phyloP scores from a whole-genome alignment of 92 coral and sea anemone genomes.

The Parazoanthus atlanticus region DNA sequence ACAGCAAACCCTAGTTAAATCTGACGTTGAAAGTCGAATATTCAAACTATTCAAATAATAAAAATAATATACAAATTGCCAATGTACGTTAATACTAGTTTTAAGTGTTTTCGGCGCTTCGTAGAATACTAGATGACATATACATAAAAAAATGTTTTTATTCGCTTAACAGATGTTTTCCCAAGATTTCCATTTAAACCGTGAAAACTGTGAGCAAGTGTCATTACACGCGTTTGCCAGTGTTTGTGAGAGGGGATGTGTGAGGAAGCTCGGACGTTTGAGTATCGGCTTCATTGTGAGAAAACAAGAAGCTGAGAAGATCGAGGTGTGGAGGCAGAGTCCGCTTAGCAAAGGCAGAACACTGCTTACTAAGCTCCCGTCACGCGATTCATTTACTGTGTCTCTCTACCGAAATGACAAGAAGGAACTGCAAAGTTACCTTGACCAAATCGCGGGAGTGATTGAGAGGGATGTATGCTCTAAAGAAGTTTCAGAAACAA shows the following conservation, averaged over 20 bases:
- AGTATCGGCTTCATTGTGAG: neutral
- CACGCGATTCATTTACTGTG: neutral
- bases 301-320: neutral
- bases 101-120: too few relatives aligned
- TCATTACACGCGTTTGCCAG: neutral
- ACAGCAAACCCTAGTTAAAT: too few relatives aligned
- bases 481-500: neutral
- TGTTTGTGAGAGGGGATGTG: neutral
- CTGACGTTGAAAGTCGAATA: too few relatives aligned
- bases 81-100: too few relatives aligned
- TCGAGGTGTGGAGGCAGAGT: neutral
- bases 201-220: neutral
- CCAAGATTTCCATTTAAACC: constrained; percentile 1
- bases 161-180: neutral
- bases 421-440: neutral
- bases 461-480: neutral
- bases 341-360: neutral
- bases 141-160: neutral
- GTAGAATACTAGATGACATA: too few relatives aligned
- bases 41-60: too few relatives aligned
- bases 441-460: neutral
- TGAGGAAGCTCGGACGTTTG: constrained; percentile 6
- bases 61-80: too few relatives aligned
- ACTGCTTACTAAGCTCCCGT: neutral
- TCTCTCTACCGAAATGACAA: neutral